Percentiles rank a stretch among this genome's conserved stretches.
phyloP scores from a whole-genome alignment of 2,888 invertebrate genomes.

The Lobophora halterata region DNA sequence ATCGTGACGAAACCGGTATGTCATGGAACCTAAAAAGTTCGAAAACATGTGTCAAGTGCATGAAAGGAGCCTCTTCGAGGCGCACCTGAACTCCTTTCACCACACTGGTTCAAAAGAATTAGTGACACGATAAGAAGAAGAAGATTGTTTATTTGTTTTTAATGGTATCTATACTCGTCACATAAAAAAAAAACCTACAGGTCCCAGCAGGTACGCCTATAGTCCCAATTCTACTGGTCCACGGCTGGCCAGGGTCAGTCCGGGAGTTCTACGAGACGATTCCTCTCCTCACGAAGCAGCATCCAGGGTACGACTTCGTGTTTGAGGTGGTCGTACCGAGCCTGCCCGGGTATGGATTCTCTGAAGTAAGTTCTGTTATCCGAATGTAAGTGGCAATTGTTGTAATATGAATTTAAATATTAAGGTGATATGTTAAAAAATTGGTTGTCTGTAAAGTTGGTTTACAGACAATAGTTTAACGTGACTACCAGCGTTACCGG shows the following conservation, averaged over 20 bases:
- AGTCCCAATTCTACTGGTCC: conserved; percentile 86
- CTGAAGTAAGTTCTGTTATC: conserved; percentile 52
- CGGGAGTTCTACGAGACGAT: conserved; percentile 91
- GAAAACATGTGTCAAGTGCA: no score
- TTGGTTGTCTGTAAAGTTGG: no score
- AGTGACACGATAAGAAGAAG: background rate
- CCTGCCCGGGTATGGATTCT: conserved; percentile 76
- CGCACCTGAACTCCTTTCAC: no score
- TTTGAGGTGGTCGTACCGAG: conserved; percentile 83
- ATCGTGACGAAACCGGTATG: no score
- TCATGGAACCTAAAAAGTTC: no score
- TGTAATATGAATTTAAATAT: no score
- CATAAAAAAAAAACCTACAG: conserved; percentile 38
- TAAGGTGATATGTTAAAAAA: no score
- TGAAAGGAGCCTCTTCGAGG: no score
- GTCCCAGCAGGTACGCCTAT: conserved; percentile 61
- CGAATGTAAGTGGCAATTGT: background rate
- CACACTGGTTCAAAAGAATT: no score
- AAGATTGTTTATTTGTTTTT: background rate
- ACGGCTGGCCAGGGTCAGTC: conserved; percentile 95
- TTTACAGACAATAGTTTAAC: no score
- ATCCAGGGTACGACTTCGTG: conserved; percentile 58
- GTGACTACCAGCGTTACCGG: no score
- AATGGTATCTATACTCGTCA: background rate
- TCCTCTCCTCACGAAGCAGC: conserved; percentile 82